Conservation (phyloP, 2,797 vertebrate genomes). For the Sarcophilus harrisii region DNA sequence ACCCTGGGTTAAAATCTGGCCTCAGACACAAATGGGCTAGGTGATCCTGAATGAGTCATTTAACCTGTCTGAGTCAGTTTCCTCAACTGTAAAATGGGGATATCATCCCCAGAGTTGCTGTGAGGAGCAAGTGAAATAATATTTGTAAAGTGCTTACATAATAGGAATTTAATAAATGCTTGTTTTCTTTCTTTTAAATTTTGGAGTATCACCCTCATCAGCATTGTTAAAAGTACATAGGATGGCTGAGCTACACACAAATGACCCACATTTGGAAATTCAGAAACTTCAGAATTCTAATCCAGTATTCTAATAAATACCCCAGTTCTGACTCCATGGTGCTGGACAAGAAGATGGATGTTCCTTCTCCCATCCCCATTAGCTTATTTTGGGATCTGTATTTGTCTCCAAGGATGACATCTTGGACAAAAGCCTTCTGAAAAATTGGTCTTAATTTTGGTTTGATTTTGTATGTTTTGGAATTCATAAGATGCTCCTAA, state of each 20-base stretch:
- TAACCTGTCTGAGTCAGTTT: neutral
- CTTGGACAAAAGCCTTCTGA: neutral
- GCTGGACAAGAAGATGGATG: neutral
- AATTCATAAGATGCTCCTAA: neutral
- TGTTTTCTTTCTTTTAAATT: neutral
- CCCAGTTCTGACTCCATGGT: neutral
- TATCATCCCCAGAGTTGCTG: neutral
- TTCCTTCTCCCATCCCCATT: neutral
- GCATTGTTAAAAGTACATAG: neutral
- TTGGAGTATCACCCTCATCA: neutral
- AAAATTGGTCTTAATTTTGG: neutral
- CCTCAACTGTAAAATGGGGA: neutral
- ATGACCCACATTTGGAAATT: neutral
- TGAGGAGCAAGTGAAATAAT: neutral
- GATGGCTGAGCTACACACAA: neutral
- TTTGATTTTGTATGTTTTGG: neutral
- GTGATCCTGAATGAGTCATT: neutral
- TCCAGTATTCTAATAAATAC: neutral
- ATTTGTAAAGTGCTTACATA: neutral
- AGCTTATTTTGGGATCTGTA: neutral
- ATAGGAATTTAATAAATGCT: neutral
- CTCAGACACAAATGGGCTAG: neutral
- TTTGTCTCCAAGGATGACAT: neutral
- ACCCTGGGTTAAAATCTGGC: neutral
- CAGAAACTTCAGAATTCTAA: neutral